Evolutionary conservation across 2,113 vertebrate species (phyloP), one percentile per base, ranked within the genome.

Genomic region (Sinocyclocheilus anophthalmus): DNA sequence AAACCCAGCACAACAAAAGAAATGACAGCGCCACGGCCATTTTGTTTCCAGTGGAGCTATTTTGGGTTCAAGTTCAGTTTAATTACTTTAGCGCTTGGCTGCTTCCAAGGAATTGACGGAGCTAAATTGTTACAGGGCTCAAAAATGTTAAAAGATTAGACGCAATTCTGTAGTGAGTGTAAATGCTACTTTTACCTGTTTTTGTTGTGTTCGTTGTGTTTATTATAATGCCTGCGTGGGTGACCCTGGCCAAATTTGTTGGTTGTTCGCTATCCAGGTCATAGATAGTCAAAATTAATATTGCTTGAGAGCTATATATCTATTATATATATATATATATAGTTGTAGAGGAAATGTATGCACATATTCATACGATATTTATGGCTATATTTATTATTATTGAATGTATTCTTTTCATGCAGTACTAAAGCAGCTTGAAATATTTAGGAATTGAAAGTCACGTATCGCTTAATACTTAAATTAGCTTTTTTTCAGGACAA

Each of bases 1-100:
- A 39, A 82, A 24, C 20, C 33, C 73, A 85, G 42, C 26, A 83
- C 39, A 72, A 82, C 50, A 85, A 53, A 72, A 78, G 65, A 76
- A 73, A 82, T 87, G 42, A 80, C 22, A 18, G 30, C 61, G 30
- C 84, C 88, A 90, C 95, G 91, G 94, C 95, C 94, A 95, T 95
- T 95, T 95, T 95, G 90, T 88, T 72, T 86, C 91, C 81, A 84
- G 67, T 42, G 48, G 5, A 24, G 55, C 20, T 55, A 55, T n/a
- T 73, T 42, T 42, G 30, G 50, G 67, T 53, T 84, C 24, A 84
- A 42, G 22, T 84, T 84, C 30, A 72, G 20, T 72, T 59, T 24
- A 26, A 81, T 2, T 30, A 8, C 37, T 33, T 30, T 67, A 37
- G n/a, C n/a, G 61, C n/a, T 53, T 48, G 42, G 14, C 45, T 14